Conservation (phyloP, 2,888 invertebrate genomes). For the Rhamnusium bicolor region DNA sequence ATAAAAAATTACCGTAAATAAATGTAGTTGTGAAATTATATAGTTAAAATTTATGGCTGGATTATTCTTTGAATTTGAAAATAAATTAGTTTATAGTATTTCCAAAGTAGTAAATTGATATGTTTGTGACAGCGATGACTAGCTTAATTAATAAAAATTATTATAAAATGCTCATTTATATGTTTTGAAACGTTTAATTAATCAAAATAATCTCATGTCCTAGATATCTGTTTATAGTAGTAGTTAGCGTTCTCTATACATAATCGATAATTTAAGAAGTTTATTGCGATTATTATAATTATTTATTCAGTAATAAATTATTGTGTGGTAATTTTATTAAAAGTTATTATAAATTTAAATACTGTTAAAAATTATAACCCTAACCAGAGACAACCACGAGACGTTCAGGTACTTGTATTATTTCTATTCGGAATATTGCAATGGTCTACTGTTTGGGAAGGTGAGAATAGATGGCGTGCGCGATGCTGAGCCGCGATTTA, state of each 20-base stretch:
- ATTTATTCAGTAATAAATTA: not conserved
- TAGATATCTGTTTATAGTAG: not conserved
- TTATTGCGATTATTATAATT: not conserved
- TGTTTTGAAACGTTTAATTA: not conserved
- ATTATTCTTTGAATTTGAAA: not conserved
- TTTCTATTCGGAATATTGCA: no score
- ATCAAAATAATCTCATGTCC: conserved; percentile 2
- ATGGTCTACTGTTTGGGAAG: no score
- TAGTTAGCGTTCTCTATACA: not conserved
- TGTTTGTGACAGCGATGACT: conserved; percentile 10
- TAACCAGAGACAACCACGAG: no score
- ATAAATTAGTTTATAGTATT: conserved; percentile 2
- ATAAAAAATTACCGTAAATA: conserved; percentile 12
- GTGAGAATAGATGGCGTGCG: no score
- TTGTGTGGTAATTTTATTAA: no score
- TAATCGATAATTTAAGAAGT: not conserved
- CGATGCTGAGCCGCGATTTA: no score
- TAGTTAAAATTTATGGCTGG: not conserved
- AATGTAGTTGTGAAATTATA: not conserved
- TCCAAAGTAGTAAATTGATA: conserved; percentile 9
- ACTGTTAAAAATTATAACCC: no score
- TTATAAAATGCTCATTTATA: not conserved
- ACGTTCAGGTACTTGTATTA: no score
- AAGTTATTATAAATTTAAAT: no score
- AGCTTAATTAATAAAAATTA: conserved; percentile 7